A percentile compares a stretch with the other conserved stretches of the same genome.
Conservation (phyloP, 2,888 invertebrate genomes). For the Leptinotarsa juncta region DNA sequence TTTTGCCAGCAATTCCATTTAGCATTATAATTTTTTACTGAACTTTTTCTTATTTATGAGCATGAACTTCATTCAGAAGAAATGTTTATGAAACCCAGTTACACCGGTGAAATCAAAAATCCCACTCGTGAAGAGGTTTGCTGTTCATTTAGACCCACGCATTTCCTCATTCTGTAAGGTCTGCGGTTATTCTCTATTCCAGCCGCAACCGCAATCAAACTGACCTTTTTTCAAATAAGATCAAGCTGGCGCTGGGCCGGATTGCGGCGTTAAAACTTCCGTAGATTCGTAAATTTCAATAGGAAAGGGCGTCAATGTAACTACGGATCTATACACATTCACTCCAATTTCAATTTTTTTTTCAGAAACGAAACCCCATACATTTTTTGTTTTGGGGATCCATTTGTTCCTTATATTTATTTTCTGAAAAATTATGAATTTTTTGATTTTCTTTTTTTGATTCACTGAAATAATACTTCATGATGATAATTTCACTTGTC, state of each 20-base stretch:
- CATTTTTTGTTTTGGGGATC: too few species aligned
- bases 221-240: slow-evolving; percentile 59
- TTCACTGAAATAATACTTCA: too few species aligned
- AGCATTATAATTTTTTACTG: too few species aligned
- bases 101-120: background rate
- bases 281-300: slow-evolving; percentile 59
- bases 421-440: too few species aligned
- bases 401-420: background rate
- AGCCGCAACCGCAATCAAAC: slow-evolving; percentile 56
- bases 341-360: background rate
- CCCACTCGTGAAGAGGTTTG: background rate
- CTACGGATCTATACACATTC: slow-evolving; percentile 34
- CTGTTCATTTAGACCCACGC: background rate
- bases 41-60: too few species aligned
- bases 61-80: too few species aligned
- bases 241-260: slow-evolving; percentile 52
- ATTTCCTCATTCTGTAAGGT: background rate
- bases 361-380: background rate
- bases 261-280: slow-evolving; percentile 53
- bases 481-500: too few species aligned
- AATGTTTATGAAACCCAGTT: background rate
- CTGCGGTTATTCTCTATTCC: slow-evolving; percentile 47
- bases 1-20: too few species aligned
- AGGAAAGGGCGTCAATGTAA: slow-evolving; percentile 49
- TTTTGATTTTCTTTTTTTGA: too few species aligned